These are phyloP conservation scores for Meteorus cinctellus DNA, from an alignment of 2,888 invertebrate species.

Conservation along the genomic window DNA sequence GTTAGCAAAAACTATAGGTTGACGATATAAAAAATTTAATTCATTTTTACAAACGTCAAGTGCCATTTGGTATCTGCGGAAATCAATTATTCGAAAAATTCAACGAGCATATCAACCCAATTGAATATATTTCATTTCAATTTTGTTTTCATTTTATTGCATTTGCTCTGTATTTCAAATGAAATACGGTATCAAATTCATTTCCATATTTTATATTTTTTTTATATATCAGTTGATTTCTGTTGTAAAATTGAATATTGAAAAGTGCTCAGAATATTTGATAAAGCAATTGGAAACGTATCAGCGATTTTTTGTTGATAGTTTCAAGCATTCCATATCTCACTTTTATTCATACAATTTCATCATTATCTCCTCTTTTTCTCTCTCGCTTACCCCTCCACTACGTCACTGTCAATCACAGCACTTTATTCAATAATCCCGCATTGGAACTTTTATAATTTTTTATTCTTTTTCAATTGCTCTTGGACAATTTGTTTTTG, in stretches of 20 bases:
- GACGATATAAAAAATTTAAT: not conserved
- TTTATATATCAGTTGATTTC: not conserved
- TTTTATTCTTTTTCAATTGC: constrained; percentile 11
- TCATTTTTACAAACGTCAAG: not conserved
- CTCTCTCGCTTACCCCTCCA: not conserved
- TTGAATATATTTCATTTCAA: too few species aligned
- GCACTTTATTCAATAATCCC: constrained; percentile 15
- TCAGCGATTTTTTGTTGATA: not conserved
- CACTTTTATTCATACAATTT: not conserved
- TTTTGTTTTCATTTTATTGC: too few species aligned
- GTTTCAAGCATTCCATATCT: not conserved
- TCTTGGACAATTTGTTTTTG: constrained; percentile 11
- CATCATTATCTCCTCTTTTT: not conserved
- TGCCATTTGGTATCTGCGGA: not conserved
- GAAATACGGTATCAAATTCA: too few species aligned
- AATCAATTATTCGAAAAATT: too few species aligned
- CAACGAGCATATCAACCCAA: too few species aligned
- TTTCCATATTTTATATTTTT: too few species aligned
- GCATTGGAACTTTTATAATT: not conserved
- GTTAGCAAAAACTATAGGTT: not conserved
- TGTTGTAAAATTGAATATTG: not conserved
- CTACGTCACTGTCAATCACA: constrained; percentile 23
- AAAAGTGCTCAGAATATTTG: not conserved
- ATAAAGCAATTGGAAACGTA: not conserved
- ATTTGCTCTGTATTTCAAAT: too few species aligned